Percentiles rank a stretch among this genome's conserved stretches.
These are phyloP conservation scores for Drosophila arawakana DNA, from an alignment of 1,140 invertebrate genomes.

Conservation along the genomic window DNA sequence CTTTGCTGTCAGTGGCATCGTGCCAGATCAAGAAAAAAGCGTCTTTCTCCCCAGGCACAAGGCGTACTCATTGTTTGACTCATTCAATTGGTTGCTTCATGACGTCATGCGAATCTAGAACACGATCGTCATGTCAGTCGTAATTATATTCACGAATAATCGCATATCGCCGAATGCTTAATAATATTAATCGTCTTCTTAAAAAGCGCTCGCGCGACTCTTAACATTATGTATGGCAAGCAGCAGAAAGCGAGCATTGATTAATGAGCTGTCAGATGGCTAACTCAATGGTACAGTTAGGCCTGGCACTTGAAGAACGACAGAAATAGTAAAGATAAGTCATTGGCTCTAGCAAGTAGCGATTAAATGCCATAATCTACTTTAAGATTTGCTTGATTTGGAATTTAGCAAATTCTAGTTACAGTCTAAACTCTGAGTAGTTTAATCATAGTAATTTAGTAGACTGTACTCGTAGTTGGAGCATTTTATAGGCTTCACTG, in stretches of 20 bases:
- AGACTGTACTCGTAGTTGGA: background rate
- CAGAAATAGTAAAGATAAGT: background rate
- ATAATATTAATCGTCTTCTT: conserved; percentile 55
- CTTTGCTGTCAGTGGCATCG: conserved; percentile 53
- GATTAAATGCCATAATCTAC: background rate
- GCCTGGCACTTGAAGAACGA: conserved; percentile 11
- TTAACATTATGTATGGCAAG: conserved; percentile 1
- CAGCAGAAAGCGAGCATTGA: conserved; percentile 24
- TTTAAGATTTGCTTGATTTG: background rate
- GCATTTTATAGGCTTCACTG: conserved; percentile 32
- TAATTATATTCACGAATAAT: conserved; percentile 52
- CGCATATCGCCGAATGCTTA: conserved; percentile 53
- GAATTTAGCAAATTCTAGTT: background rate
- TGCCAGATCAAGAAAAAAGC: conserved; percentile 62
- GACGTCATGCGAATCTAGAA: conserved; percentile 66
- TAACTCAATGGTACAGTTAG: conserved; percentile 29
- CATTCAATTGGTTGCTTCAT: conserved; percentile 37
- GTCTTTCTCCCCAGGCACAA: conserved; percentile 25
- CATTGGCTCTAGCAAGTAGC: too few species aligned
- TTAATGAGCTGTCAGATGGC: conserved; percentile 41
- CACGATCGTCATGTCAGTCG: conserved; percentile 55
- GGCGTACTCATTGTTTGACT: conserved; percentile 48
- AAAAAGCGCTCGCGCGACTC: conserved; percentile 18
- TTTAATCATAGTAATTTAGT: too few species aligned
- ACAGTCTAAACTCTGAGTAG: background rate